phyloP scores from a whole-genome alignment of 2,888 invertebrate species.

The Torymus tubicola region DNA sequence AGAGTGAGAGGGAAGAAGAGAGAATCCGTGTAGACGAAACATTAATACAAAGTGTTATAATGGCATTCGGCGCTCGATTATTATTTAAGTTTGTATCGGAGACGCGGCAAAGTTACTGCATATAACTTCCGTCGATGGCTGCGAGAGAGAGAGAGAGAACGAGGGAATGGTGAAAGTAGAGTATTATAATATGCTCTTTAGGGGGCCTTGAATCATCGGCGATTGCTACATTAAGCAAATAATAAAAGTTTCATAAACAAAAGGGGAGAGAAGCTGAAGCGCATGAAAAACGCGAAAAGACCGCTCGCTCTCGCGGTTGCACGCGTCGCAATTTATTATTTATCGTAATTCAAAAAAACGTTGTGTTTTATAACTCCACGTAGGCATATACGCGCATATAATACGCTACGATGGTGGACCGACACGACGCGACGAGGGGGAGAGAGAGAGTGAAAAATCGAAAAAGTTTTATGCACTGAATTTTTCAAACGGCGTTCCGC shows the following conservation, averaged over 20 bases:
- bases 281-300: slow-evolving; percentile 3
- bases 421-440: neutral
- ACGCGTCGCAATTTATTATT: slow-evolving; percentile 36
- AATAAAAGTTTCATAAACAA: slow-evolving; percentile 39
- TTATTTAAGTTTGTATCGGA: slow-evolving; percentile 46
- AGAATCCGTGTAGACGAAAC: slow-evolving; percentile 22
- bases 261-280: neutral
- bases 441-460: slow-evolving; percentile 42
- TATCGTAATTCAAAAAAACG: slow-evolving; percentile 43
- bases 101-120: slow-evolving; percentile 39
- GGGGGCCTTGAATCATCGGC: slow-evolving; percentile 13
- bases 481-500: slow-evolving; percentile 31
- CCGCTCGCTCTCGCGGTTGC: neutral
- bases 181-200: neutral
- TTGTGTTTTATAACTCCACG: slow-evolving; percentile 10
- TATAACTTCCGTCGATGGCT: slow-evolving; percentile 27
- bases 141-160: neutral
- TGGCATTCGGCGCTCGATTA: slow-evolving; percentile 39
- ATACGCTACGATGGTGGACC: too few species aligned
- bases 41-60: slow-evolving; percentile 51
- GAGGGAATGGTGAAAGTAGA: neutral
- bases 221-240: slow-evolving; percentile 36
- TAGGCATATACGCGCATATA: neutral
- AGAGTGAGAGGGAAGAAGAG: too few species aligned
- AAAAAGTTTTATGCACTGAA: slow-evolving; percentile 54